Evolutionary conservation across 2,888 invertebrate species (phyloP).

Genomic region (Parthenolecanium corni): DNA sequence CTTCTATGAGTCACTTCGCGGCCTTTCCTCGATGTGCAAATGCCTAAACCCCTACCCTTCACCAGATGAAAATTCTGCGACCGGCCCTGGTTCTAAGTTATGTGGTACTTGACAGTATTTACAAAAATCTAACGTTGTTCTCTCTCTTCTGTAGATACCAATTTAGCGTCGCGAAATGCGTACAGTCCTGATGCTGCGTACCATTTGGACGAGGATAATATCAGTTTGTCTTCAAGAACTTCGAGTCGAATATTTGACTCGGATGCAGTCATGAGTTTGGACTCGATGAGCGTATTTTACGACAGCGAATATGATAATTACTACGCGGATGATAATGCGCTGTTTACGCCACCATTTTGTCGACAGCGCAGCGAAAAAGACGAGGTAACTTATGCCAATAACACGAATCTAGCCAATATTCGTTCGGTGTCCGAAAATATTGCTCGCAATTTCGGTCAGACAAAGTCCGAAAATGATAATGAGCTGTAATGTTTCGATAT

Average conservation of each 20-base stretch:
- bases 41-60: no score
- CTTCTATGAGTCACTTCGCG: no score
- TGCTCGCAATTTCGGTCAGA: conserved; percentile 62
- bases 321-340: conserved; percentile 15
- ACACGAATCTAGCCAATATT: conserved; percentile 54
- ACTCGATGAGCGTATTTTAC: conserved; percentile 71
- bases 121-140: no score
- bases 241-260: conserved; percentile 70
- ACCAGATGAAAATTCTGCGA: no score
- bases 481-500: conserved; percentile 44
- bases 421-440: conserved; percentile 65
- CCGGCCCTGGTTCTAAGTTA: no score
- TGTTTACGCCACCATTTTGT: conserved; percentile 24
- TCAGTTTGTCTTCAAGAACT: conserved; percentile 69
- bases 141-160: not conserved
- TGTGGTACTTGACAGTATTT: no score
- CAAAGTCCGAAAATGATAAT: conserved; percentile 53
- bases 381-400: conserved; percentile 12
- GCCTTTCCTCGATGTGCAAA: no score
- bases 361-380: conserved; percentile 29
- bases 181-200: conserved; percentile 22
- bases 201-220: conserved; percentile 51
- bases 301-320: conserved; percentile 61
- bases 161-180: not conserved
- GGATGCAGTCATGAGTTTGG: conserved; percentile 62